Conservation (phyloP, 2,888 invertebrate species). For the Luperina nickerlii region DNA sequence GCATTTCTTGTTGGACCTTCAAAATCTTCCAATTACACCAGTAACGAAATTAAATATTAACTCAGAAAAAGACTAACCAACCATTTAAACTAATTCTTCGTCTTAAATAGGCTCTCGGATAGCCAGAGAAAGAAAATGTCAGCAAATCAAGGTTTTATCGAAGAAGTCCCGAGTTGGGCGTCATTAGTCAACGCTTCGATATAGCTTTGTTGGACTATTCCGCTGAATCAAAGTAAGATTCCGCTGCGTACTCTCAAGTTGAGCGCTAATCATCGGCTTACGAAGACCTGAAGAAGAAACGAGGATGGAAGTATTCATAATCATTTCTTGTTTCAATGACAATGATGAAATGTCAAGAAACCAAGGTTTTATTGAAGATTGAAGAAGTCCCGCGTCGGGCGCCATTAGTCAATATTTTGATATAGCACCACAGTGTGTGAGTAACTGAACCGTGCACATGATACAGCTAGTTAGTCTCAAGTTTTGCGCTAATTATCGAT, state of each 20-base stretch:
- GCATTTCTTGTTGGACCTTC: too few relatives aligned
- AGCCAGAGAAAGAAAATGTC: neutral
- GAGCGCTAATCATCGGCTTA: neutral
- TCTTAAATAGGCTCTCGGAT: too few relatives aligned
- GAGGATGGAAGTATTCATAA: too few relatives aligned
- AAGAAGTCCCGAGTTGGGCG: slow-evolving; percentile 6
- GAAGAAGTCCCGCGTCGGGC: slow-evolving; percentile 6
- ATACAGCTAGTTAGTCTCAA: too few relatives aligned
- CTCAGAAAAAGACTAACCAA: too few relatives aligned
- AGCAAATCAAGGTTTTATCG: neutral
- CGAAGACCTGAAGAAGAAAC: neutral
- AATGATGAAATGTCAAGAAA: too few relatives aligned
- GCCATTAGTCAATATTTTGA: neutral
- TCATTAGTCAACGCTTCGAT: too few relatives aligned
- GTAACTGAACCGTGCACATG: neutral
- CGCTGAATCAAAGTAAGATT: neutral
- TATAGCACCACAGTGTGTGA: neutral
- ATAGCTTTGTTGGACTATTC: too few relatives aligned
- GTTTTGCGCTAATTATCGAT: neutral
- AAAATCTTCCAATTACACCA: too few relatives aligned
- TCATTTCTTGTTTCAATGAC: too few relatives aligned
- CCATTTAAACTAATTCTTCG: too few relatives aligned
- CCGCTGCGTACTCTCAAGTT: neutral
- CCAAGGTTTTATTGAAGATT: neutral
- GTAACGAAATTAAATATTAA: too few relatives aligned